These are phyloP conservation scores for Arion vulgaris DNA, from an alignment of 1,140 invertebrate species.

Conservation along the genomic window DNA sequence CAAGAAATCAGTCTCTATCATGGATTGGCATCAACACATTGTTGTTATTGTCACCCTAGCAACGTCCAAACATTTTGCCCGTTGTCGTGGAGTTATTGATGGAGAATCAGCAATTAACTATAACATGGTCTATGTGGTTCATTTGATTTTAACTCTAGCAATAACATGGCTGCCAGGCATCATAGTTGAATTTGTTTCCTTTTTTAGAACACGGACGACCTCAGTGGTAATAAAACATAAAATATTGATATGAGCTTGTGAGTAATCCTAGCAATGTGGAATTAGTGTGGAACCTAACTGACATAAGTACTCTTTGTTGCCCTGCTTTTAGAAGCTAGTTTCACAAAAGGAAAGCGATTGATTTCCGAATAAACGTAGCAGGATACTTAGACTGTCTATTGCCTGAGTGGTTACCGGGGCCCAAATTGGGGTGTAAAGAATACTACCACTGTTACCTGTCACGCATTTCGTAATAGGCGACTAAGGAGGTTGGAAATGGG, in stretches of 20 bases:
- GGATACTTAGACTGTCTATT: too few relatives aligned
- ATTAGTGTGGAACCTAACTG: not conserved
- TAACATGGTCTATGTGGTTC: not conserved
- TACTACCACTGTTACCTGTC: too few relatives aligned
- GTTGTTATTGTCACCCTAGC: not conserved
- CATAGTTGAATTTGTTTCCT: not conserved
- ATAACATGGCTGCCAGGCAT: not conserved
- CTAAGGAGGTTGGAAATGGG: too few relatives aligned
- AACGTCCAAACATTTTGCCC: constrained; percentile 14
- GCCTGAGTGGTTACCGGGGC: too few relatives aligned
- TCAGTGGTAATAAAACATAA: not conserved
- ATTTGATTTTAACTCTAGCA: not conserved
- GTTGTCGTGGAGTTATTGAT: constrained; percentile 9
- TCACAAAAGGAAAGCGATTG: too few relatives aligned
- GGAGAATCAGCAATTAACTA: constrained; percentile 1
- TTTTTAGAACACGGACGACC: not conserved
- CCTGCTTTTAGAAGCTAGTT: too few relatives aligned
- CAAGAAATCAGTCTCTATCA: not conserved
- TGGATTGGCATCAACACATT: not conserved
- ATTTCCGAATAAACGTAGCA: too few relatives aligned
- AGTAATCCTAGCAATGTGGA: not conserved
- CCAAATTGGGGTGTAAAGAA: too few relatives aligned
- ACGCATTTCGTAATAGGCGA: too few relatives aligned
- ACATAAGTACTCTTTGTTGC: too few relatives aligned
- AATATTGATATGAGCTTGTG: not conserved